Percentiles rank a stretch among this genome's conserved stretches.
Evolutionary conservation across 2,888 invertebrate genomes (phyloP).

Genomic region (Acronicta alni): DNA sequence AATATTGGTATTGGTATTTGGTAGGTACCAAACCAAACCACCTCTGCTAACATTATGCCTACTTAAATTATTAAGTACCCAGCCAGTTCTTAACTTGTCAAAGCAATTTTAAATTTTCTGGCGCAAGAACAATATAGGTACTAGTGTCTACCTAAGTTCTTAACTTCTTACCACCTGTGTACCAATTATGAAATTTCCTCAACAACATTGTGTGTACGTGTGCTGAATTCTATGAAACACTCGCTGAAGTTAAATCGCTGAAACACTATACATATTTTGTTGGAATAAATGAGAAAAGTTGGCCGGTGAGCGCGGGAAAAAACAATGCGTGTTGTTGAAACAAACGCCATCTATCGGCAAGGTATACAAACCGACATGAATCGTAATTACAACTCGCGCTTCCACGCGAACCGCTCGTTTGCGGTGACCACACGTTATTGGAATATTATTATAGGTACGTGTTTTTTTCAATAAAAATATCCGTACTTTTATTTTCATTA

Average conservation of each 20-base stretch:
- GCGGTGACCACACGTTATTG: slow-evolving; percentile 36
- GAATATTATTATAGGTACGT: background rate
- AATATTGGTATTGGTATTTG: too few species aligned
- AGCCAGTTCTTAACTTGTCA: slow-evolving; percentile 7
- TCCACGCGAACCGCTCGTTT: slow-evolving; percentile 65
- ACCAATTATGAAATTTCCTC: slow-evolving; percentile 51
- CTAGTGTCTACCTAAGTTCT: too few species aligned
- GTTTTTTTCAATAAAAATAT: background rate
- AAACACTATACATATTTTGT: slow-evolving; percentile 67
- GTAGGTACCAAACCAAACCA: too few species aligned
- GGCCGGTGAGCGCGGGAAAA: slow-evolving; percentile 53
- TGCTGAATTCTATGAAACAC: slow-evolving; percentile 52
- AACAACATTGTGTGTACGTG: slow-evolving; percentile 39
- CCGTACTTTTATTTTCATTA: too few species aligned
- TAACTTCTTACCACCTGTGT: too few species aligned
- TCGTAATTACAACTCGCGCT: slow-evolving; percentile 66
- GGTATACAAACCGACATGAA: slow-evolving; percentile 61
- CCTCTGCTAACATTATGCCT: slow-evolving; percentile 1
- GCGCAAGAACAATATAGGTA: too few species aligned
- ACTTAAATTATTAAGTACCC: background rate
- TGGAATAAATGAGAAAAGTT: slow-evolving; percentile 74
- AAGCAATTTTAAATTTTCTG: slow-evolving; percentile 13
- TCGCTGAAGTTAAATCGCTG: slow-evolving; percentile 57
- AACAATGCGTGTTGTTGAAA: slow-evolving; percentile 66
- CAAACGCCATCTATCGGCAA: slow-evolving; percentile 64